A percentile compares a stretch with the other conserved stretches of the same genome.
Evolutionary conservation across 2,888 invertebrate genomes (phyloP).

Genomic region (Capitulum mitella): DNA sequence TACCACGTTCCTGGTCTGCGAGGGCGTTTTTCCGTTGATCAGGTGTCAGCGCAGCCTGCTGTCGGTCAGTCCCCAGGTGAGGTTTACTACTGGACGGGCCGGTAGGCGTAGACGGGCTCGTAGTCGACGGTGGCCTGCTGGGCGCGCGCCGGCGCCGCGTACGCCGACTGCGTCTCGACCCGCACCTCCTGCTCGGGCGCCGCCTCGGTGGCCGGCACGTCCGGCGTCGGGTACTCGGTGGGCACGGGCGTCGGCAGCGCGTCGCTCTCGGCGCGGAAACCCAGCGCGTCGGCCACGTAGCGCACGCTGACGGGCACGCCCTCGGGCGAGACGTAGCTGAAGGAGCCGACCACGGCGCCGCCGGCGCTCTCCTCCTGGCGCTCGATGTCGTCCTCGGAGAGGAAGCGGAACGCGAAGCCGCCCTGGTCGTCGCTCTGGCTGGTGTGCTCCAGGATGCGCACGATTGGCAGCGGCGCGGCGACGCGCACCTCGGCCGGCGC

Average conservation of each 20-base stretch:
- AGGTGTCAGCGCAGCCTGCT: not conserved
- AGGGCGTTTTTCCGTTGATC: too few relatives aligned
- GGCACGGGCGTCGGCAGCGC: conserved; percentile 7
- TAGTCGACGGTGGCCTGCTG: not conserved
- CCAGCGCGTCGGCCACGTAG: conserved; percentile 5
- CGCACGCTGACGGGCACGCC: not conserved
- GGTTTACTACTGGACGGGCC: not conserved
- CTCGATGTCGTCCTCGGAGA: not conserved
- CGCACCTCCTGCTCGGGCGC: not conserved
- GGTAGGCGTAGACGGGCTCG: not conserved
- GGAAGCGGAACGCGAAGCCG: conserved; percentile 10
- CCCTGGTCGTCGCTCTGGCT: not conserved
- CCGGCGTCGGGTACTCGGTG: conserved; percentile 22
- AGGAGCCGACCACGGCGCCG: conserved; percentile 1
- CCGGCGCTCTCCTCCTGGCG: not conserved
- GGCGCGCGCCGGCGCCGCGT: not conserved
- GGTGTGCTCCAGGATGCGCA: not conserved
- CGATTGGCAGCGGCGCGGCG: not conserved
- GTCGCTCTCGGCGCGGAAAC: conserved; percentile 13
- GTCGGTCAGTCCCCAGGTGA: too few relatives aligned
- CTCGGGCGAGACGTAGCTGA: not conserved
- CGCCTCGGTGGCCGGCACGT: conserved; percentile 15
- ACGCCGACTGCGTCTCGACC: not conserved
- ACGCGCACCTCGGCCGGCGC: not conserved
- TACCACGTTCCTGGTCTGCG: too few relatives aligned